Evolutionary conservation across 2,888 invertebrate genomes (phyloP).

Genomic region (Gymnocheta viridis): DNA sequence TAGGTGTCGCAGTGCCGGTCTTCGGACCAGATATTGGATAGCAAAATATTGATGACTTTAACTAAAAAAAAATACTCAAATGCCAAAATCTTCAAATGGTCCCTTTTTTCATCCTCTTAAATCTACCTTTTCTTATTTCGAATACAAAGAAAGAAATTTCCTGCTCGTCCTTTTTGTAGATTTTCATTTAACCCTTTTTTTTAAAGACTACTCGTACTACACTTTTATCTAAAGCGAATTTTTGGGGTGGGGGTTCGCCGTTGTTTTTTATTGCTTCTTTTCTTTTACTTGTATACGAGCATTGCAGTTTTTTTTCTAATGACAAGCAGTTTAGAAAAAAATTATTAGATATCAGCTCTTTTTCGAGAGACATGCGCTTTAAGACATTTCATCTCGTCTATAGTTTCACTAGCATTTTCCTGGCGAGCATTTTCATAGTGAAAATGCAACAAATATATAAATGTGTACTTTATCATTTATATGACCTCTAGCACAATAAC

Average conservation of each 20-base stretch:
- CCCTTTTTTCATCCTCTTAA: not conserved
- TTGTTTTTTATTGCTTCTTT: not conserved
- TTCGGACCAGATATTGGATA: no score
- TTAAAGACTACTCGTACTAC: not conserved
- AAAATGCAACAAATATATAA: slow-evolving; percentile 59
- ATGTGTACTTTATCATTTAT: slow-evolving; percentile 56
- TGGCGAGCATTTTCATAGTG: slow-evolving; percentile 14
- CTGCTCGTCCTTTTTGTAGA: not conserved
- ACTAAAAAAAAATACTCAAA: not conserved
- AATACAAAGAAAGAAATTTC: not conserved
- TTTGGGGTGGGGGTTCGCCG: not conserved
- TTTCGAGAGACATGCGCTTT: slow-evolving; percentile 50
- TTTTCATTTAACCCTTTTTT: slow-evolving; percentile 46
- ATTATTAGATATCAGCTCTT: not conserved
- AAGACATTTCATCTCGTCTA: not conserved
- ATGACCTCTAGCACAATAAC: slow-evolving; percentile 56
- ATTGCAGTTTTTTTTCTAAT: slow-evolving; percentile 44
- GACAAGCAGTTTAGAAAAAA: slow-evolving; percentile 14
- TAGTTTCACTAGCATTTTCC: slow-evolving; percentile 3
- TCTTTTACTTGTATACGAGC: not conserved
- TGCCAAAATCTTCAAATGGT: not conserved
- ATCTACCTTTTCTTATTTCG: not conserved
- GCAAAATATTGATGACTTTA: no score
- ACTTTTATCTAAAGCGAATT: not conserved
- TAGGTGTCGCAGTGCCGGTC: no score